Evolutionary conservation across 2,113 vertebrate genomes (phyloP).

Genomic region (Holacanthus passer): DNA sequence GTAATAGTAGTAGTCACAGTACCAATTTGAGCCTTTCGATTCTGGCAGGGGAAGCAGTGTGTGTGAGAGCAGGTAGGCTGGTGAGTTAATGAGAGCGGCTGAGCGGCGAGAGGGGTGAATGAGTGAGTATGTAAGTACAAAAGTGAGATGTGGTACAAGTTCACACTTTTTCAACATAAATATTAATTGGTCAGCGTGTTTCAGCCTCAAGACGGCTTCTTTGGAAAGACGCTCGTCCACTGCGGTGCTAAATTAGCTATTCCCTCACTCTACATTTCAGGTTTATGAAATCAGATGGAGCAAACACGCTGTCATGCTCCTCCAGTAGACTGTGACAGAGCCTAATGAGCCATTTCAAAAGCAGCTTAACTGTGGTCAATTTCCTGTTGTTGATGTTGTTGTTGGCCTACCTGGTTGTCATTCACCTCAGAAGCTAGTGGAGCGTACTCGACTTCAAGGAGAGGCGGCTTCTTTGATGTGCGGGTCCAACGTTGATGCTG

Average conservation of each 20-base stretch:
- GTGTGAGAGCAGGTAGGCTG: slow-evolving; percentile 3
- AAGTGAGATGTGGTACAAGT: slow-evolving; percentile 13
- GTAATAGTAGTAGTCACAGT: slow-evolving; percentile 34
- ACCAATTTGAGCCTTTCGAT: slow-evolving; percentile 50
- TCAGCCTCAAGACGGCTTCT: slow-evolving; percentile 7
- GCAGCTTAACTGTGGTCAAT: slow-evolving; percentile 61
- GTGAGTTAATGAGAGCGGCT: slow-evolving; percentile 22
- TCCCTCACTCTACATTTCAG: slow-evolving; percentile 20
- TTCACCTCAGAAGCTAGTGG: slow-evolving; percentile 56
- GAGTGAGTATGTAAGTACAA: slow-evolving; percentile 2
- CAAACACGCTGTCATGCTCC: slow-evolving; percentile 12
- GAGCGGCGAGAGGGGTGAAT: slow-evolving; percentile 33
- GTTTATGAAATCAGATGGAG: slow-evolving; percentile 31
- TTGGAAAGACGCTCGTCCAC: not conserved
- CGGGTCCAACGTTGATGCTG: slow-evolving; percentile 42
- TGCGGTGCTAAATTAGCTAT: slow-evolving; percentile 2
- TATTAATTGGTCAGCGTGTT: slow-evolving; percentile 22
- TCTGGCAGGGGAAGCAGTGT: slow-evolving; percentile 16
- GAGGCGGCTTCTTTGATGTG: slow-evolving; percentile 62
- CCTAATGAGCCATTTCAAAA: slow-evolving; percentile 57
- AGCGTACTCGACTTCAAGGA: slow-evolving; percentile 63
- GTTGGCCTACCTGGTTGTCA: slow-evolving; percentile 63
- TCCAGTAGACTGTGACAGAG: slow-evolving; percentile 49
- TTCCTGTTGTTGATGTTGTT: slow-evolving; percentile 54
- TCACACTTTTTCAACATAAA: slow-evolving; percentile 4